Evolutionary conservation across 2,888 invertebrate genomes (phyloP), one percentile per base, ranked within the genome.

Genomic region (Temnothorax unifasciatus): DNA sequence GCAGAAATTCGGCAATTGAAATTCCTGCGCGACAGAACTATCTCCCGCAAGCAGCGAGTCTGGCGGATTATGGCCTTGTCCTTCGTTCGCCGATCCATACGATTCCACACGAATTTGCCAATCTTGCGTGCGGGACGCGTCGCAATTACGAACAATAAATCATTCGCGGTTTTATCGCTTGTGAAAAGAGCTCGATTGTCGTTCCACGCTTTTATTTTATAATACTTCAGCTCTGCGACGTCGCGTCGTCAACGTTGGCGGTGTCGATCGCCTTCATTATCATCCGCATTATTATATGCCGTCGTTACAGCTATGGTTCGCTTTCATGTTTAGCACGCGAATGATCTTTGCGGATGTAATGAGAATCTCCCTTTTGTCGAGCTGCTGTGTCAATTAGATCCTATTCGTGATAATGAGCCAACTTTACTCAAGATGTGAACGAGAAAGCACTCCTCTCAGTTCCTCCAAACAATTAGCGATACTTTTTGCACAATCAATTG

Each of bases 81-180:
- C 71, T 81, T 81, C 71, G 59, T 83, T 59, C 82, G 61, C 81
- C 66, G 74, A 15, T 61, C 34, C 34, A 34, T 0, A 34, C 66
- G 83, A 75, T 75, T 66, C 29, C 25, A 13, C 25, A 47, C 41
- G 41, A 75, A 79, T 81, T 82, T 69, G 69, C 25, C 68, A 68
- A 83, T 77, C 74, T 59, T 54, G 25, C 54, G 41, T 54, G 74
- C 74, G 82, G 25, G 73, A 66, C 74, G 82, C 63, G 68, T 83
- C 71, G 69, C 86, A 79, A 85, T 84, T 81, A 84, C 85, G 38
- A 34, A 52, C 77, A 54, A 85, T 82, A 86, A 86, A 86, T 86
- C 77, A 82, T 63, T 52, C 50, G 57, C 44, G 18, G 38, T 85
- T 66, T 73, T 59, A 64, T 61, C 77, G 38, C 50, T 59, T 38